Conservation (phyloP, 2,113 vertebrate species). For the Dendrocopos noguchii region DNA sequence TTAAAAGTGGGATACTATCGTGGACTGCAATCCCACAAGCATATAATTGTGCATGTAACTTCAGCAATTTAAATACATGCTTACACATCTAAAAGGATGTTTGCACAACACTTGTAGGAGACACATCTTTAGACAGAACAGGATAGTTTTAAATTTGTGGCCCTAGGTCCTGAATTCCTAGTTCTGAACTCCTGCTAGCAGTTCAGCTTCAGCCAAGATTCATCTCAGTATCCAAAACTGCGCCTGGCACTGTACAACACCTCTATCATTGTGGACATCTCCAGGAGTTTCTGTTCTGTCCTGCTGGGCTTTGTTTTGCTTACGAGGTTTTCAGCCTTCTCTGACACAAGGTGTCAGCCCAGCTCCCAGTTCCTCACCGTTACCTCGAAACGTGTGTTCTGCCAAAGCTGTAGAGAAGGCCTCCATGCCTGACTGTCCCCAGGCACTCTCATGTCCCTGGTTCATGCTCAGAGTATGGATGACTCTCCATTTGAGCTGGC, state of each 20-base stretch:
- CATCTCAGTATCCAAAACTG: not conserved
- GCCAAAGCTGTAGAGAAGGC: not conserved
- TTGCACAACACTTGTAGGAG: rapidly evolving
- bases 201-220: not conserved
- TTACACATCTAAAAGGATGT: not conserved
- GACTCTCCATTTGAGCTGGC: not conserved
- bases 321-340: not conserved
- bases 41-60: not conserved
- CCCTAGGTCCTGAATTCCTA: not conserved
- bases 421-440: rapidly evolving
- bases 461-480: not conserved
- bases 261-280: not conserved
- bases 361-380: not conserved
- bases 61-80: not conserved
- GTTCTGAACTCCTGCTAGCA: not conserved
- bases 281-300: rapidly evolving
- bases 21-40: not conserved
- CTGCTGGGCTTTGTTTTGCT: not conserved
- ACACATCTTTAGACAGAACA: not conserved
- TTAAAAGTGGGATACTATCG: not conserved
- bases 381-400: not conserved
- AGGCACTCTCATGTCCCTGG: rapidly evolving
- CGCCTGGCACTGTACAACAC: not conserved
- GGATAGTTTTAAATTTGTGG: not conserved
- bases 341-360: rapidly evolving